phyloP scores from a whole-genome alignment of 2,113 vertebrate genomes.

The Sinocyclocheilus anshuiensis region DNA sequence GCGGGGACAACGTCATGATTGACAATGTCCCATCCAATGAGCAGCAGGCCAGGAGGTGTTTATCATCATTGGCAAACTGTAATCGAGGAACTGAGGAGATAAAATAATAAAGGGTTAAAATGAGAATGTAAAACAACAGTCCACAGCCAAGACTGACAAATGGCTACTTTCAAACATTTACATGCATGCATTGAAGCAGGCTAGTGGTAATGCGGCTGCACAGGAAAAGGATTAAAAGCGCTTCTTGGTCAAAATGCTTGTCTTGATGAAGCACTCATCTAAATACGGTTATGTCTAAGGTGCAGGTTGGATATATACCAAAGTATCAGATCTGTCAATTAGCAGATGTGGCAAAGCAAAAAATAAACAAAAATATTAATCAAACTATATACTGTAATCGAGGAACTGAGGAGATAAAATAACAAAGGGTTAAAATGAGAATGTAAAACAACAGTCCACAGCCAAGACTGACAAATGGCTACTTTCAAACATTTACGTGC shows the following conservation, averaged over 20 bases:
- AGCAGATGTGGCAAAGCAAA: not conserved
- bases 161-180: not conserved
- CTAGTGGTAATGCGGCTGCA: not conserved
- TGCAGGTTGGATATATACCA: not conserved
- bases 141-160: not conserved
- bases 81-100: conserved; percentile 80
- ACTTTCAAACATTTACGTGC: not conserved
- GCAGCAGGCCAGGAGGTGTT: conserved; percentile 92
- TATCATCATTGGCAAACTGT: conserved; percentile 93
- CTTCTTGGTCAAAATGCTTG: not conserved
- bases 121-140: not conserved
- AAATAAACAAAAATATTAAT: not conserved
- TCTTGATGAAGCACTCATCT: not conserved
- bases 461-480: not conserved
- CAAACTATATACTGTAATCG: conserved; percentile 84
- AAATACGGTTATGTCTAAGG: not conserved
- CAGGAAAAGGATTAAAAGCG: not conserved
- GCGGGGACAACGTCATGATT: conserved; percentile 86
- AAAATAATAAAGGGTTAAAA: not conserved
- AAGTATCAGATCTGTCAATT: not conserved
- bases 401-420: conserved; percentile 73
- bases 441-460: not conserved
- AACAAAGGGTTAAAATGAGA: not conserved
- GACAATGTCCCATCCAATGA: conserved; percentile 90
- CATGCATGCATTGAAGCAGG: not conserved